Evolutionary conservation across 2,113 vertebrate genomes (phyloP), one percentile per base, ranked within the genome.

Genomic region (Rhabdornis inornatus): DNA sequence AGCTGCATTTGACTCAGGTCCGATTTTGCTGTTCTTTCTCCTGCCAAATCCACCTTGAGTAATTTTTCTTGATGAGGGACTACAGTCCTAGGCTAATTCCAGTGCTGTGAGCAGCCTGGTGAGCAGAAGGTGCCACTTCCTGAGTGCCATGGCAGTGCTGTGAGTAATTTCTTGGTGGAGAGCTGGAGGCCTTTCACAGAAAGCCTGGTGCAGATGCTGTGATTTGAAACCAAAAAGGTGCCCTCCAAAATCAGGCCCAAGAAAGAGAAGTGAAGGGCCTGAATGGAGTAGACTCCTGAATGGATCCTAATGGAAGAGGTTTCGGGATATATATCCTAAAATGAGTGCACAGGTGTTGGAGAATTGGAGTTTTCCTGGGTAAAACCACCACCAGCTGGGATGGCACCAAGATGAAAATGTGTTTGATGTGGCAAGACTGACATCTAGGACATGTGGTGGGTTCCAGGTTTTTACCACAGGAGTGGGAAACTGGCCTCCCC

Each of bases 1-100:
- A 91, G 76, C 56, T 82, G 56, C 6, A 2, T 94, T 82, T 81
- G 91, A 87, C 68, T 89, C 33, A 1, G 42, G 91, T 89, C 89
- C 0, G 39, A 70, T 87, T 93, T 90, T 92, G 60, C 83, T 84
- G 69, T 57, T 89, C 53, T 70, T 89, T 65, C 60, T 78, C 44
- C 80, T 95, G 89, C 94, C 89, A 94, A 60, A 53, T 87, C 49
- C 80, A 87, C 77, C 72, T 94, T 33, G 44, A 91, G 69, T 89
- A 24, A 50, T 95, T 90, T 80, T 87, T 16, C 68, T 89, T 63
- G 69, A 47, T 27, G 83, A 93, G 45, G 22, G 52, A 44, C 76
- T 45, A 1, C 15, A 53, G 55, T 74, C 66, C 71, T 1, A 9
- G 45, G 40, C 45, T 60, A 3, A 63, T 76, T 80, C 19, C 25